Percentiles rank a stretch among this genome's conserved stretches.
Evolutionary conservation across 2,113 vertebrate species (phyloP).

Genomic region (Clarias gariepinus): DNA sequence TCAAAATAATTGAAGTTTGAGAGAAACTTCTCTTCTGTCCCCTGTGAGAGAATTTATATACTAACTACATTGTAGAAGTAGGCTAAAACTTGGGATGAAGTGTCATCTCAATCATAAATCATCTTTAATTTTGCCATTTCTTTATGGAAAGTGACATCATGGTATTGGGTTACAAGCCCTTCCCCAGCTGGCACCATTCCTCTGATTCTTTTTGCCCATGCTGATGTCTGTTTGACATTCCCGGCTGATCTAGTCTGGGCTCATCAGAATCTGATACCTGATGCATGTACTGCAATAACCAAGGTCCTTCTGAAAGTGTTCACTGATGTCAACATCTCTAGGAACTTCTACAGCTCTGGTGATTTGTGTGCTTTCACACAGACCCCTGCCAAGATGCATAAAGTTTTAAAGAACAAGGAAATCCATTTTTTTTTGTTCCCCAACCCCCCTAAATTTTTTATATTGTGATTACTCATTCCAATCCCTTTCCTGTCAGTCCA

Average conservation of each 20-base stretch:
- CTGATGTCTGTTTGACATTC: neutral
- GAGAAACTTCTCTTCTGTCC: neutral
- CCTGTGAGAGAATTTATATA: neutral
- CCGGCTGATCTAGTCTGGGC: neutral
- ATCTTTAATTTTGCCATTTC: neutral
- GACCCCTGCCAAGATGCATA: neutral
- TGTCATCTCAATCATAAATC: no score
- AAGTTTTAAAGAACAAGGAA: neutral
- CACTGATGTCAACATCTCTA: neutral
- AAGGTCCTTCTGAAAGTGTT: neutral
- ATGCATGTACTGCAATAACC: neutral
- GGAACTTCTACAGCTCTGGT: neutral
- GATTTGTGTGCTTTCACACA: neutral
- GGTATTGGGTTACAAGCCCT: neutral
- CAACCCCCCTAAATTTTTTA: neutral
- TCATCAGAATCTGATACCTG: neutral
- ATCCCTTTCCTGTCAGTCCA: neutral
- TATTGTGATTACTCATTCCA: neutral
- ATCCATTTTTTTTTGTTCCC: neutral
- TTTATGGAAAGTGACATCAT: neutral
- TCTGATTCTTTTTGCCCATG: neutral
- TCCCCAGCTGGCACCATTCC: neutral
- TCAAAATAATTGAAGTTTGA: slow-evolving; percentile 17
- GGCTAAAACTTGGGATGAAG: neutral
- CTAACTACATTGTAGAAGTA: neutral